phyloP scores from a whole-genome alignment of 1,140 invertebrate genomes.

The Drosophila sp. region DNA sequence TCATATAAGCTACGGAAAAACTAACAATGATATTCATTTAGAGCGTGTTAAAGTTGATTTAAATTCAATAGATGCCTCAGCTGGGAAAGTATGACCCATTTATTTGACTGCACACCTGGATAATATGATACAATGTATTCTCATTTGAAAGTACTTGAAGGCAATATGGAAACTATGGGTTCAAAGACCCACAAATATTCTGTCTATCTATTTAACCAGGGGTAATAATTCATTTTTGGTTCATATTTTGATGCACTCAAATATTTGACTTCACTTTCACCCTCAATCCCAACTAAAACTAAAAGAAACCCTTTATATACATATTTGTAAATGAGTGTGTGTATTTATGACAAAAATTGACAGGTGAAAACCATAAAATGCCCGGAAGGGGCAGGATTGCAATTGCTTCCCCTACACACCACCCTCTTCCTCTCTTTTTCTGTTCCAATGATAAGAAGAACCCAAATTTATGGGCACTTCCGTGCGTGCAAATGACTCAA shows the following conservation, averaged over 20 bases:
- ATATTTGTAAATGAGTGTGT: conserved; percentile 8
- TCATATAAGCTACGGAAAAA: conserved; percentile 8
- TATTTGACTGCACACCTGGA: conserved; percentile 28
- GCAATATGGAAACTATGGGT: neutral
- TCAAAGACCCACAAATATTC: conserved; percentile 18
- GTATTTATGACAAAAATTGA: conserved; percentile 53
- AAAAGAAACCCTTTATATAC: conserved; percentile 64
- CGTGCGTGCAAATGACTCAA: conserved; percentile 38
- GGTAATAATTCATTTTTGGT: conserved; percentile 49
- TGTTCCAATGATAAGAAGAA: conserved; percentile 36
- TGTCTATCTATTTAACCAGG: conserved; percentile 17
- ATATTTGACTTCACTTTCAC: conserved; percentile 58
- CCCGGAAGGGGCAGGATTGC: conserved; percentile 46
- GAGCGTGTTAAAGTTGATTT: neutral
- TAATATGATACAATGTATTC: conserved; percentile 6
- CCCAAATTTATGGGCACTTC: conserved; percentile 45
- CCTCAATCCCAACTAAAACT: conserved; percentile 25
- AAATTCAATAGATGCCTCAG: conserved; percentile 8
- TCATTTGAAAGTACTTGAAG: neutral
- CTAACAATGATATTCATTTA: conserved; percentile 65
- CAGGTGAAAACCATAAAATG: conserved; percentile 70
- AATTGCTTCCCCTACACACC: neutral
- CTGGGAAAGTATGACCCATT: conserved; percentile 29
- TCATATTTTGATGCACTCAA: conserved; percentile 33
- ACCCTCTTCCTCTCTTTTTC: conserved; percentile 1